These are phyloP conservation scores for Pollicipes pollicipes DNA, from an alignment of 1,140 invertebrate species.

Conservation along the genomic window DNA sequence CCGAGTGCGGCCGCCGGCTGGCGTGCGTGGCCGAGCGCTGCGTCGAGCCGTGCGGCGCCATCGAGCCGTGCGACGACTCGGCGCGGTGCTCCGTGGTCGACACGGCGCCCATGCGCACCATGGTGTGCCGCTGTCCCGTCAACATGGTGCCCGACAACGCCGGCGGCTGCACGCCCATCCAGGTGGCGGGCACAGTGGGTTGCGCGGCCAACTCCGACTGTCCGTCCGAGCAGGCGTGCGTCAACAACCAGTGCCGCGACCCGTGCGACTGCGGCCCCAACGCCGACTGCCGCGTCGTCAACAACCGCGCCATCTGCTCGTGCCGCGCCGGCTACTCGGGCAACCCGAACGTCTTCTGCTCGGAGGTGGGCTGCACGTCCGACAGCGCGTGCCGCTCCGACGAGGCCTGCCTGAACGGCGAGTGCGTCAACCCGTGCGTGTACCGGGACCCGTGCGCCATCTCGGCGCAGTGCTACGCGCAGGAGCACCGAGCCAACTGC, in stretches of 20 bases:
- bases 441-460: constrained; percentile 49
- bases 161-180: constrained; percentile 17
- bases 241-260: constrained; percentile 48
- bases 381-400: constrained; percentile 58
- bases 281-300: constrained; percentile 41
- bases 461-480: constrained; percentile 63
- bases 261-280: constrained; percentile 57
- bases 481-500: constrained; percentile 38
- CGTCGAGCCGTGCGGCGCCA: constrained; percentile 23
- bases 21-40: constrained; percentile 24
- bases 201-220: constrained; percentile 52
- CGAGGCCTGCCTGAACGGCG: constrained; percentile 57
- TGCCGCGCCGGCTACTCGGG: constrained; percentile 25
- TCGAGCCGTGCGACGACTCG: constrained; percentile 22
- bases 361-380: constrained; percentile 45
- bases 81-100: constrained; percentile 23
- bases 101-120: constrained; percentile 20
- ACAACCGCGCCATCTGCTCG: constrained; percentile 24
- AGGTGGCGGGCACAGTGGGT: constrained; percentile 45
- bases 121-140: constrained; percentile 23
- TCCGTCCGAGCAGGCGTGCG: constrained; percentile 46
- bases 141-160: constrained; percentile 19
- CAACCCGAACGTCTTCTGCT: constrained; percentile 23
- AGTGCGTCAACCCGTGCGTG: constrained; percentile 66
- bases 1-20: constrained; percentile 23